phyloP scores from a whole-genome alignment of 2,888 invertebrate species.

The Brachyptera putata region DNA sequence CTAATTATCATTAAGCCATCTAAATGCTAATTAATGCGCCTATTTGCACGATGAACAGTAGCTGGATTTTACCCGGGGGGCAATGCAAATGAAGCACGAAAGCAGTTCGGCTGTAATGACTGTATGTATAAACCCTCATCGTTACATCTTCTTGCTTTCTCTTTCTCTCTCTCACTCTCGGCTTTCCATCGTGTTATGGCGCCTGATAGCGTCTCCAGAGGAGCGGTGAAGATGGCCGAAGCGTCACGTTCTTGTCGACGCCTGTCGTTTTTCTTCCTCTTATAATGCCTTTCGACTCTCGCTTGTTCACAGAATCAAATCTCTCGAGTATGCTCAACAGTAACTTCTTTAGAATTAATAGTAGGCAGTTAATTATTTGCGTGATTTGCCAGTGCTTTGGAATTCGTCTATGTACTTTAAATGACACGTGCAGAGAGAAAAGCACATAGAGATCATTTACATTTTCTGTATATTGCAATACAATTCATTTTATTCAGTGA shows the following conservation, averaged over 20 bases:
- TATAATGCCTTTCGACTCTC: slow-evolving; percentile 25
- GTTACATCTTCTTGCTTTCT: slow-evolving; percentile 37
- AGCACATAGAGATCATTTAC: too few species aligned
- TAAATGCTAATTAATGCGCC: slow-evolving; percentile 53
- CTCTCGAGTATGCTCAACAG: too few species aligned
- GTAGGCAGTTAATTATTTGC: too few species aligned
- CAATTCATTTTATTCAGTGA: too few species aligned
- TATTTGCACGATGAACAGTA: slow-evolving; percentile 41
- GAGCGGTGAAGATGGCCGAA: slow-evolving; percentile 29
- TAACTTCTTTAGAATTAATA: too few species aligned
- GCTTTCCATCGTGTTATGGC: background rate
- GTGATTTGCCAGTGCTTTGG: too few species aligned
- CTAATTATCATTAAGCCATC: slow-evolving; percentile 54
- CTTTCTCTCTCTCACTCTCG: too few species aligned
- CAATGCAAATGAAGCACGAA: slow-evolving; percentile 47
- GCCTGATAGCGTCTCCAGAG: slow-evolving; percentile 2
- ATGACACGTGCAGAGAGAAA: too few species aligned
- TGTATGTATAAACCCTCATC: background rate
- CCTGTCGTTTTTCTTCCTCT: slow-evolving; percentile 32
- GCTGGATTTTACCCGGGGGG: slow-evolving; percentile 45
- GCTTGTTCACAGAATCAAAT: too few species aligned
- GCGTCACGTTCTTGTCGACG: slow-evolving; percentile 32
- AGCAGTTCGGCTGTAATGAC: slow-evolving; percentile 42
- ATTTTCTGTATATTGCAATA: too few species aligned
- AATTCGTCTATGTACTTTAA: too few species aligned